Evolutionary conservation across 2,888 invertebrate genomes (phyloP), one percentile per base, ranked within the genome.

Genomic region (Hydrotaea diabolus): DNA sequence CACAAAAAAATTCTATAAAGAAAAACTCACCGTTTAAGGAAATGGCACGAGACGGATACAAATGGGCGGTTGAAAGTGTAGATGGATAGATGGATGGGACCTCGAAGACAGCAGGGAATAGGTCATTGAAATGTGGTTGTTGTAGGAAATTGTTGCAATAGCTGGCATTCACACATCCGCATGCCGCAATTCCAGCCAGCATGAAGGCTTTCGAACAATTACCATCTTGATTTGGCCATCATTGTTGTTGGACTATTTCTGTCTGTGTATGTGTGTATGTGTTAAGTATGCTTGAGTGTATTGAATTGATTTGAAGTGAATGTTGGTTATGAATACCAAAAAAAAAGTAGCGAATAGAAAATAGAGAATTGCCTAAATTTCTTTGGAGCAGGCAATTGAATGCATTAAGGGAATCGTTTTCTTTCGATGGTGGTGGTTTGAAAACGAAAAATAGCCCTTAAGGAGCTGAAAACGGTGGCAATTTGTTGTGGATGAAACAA

Each of bases 291-390:
- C 72, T 73, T 31, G 55, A 83, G 74, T 77, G 77, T 75, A 78
- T 78, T 74, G 77, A 53, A 74, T 80, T 77, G 77, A 77, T 83
- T 71, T 66, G 49, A 77, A 76, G 74, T 23, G 77, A 59, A 69
- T 77, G 36, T 64, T 11, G 77, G 39, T 39, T 46, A 26, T 64
- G 62, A 17, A 75, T 46, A 13, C 31, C 11, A 0, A 64, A 31
- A 31, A 59, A 23, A 23, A 21, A 21, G 57, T 21, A 59, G 26
- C 13, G 26, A n/a, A n/a, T n/a, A n/a, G n/a, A n/a, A n/a, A n/a
- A 9, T 4, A 59, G 26, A 59, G 7, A 66, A 31, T 66, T 11
- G 36, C 17, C 19, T 66, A 17, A 64, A 64, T 11, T 19, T 13
- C 4, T 11, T 39, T 66, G 39, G n/a, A 43, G n/a, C 19, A 19